A percentile compares a stretch with the other conserved stretches of the same genome.
phyloP scores from a whole-genome alignment of 2,797 vertebrate species.

The Sphenopsis melanotis region DNA sequence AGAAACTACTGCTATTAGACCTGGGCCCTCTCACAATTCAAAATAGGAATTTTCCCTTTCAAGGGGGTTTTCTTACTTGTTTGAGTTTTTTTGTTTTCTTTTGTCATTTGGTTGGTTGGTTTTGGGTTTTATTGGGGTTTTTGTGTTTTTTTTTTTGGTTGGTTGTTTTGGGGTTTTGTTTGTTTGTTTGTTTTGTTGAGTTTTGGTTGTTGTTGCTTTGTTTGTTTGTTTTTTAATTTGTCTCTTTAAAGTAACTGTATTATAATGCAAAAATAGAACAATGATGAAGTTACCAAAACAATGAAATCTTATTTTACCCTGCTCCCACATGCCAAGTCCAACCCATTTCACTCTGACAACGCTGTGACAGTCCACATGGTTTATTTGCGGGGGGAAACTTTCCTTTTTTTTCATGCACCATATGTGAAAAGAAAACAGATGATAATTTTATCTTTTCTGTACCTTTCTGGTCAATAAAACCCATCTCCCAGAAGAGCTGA shows the following conservation, averaged over 20 bases:
- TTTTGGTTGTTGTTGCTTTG: neutral
- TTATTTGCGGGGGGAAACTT: neutral
- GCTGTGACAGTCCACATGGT: neutral
- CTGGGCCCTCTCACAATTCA: neutral
- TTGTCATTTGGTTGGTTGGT: neutral
- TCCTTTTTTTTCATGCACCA: neutral
- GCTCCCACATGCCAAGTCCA: neutral
- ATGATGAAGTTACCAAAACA: neutral
- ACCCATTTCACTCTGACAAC: neutral
- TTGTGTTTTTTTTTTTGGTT: too few relatives aligned
- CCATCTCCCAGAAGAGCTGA: neutral
- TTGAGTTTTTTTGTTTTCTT: accelerated
- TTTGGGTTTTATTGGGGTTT: neutral
- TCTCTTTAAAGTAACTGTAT: neutral
- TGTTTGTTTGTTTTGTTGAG: too few relatives aligned
- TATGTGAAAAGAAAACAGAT: neutral
- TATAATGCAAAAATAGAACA: neutral
- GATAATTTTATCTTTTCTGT: neutral
- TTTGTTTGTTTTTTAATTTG: neutral
- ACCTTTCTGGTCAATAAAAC: neutral
- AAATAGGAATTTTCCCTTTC: neutral
- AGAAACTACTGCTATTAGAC: neutral
- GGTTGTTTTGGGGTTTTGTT: neutral
- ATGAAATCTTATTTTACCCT: neutral
- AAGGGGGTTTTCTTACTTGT: accelerated